A percentile compares a stretch with the other conserved stretches of the same genome.
Evolutionary conservation across 2,888 invertebrate species (phyloP).

Genomic region (Cerceris ruficornis): DNA sequence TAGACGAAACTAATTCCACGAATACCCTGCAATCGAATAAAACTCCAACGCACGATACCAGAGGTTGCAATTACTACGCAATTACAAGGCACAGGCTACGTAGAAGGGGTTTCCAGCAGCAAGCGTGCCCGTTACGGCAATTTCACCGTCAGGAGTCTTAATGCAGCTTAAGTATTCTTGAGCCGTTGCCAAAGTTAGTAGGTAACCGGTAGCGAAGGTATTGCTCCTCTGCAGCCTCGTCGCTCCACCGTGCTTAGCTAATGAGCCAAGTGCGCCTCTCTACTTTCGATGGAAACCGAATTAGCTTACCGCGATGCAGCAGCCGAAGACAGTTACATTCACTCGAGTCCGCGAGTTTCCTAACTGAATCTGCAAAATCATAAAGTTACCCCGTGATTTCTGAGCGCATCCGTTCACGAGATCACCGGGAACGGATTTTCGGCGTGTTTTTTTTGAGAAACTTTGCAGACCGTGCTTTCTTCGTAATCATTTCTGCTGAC

Average conservation of each 20-base stretch:
- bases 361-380: constrained; percentile 60
- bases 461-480: too few relatives aligned
- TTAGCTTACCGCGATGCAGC: constrained; percentile 37
- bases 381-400: constrained; percentile 40
- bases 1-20: too few relatives aligned
- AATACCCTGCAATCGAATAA: too few relatives aligned
- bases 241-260: constrained; percentile 55
- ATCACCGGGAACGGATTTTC: neutral
- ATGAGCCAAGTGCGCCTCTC: constrained; percentile 54
- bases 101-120: neutral
- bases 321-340: constrained; percentile 25
- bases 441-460: too few relatives aligned
- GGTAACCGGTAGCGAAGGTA: constrained; percentile 30
- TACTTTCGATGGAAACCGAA: constrained; percentile 64
- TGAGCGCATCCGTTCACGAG: neutral
- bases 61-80: constrained; percentile 5
- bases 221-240: constrained; percentile 21
- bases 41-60: neutral
- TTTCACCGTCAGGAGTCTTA: constrained; percentile 45
- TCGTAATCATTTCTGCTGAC: too few relatives aligned
- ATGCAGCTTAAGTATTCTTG: constrained; percentile 51
- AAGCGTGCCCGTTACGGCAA: constrained; percentile 37
- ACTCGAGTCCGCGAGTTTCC: constrained; percentile 32
- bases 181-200: constrained; percentile 54
- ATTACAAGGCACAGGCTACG: constrained; percentile 18